Conservation (phyloP, 2,113 vertebrate genomes). For the Sterrhoptilus dennistouni region DNA sequence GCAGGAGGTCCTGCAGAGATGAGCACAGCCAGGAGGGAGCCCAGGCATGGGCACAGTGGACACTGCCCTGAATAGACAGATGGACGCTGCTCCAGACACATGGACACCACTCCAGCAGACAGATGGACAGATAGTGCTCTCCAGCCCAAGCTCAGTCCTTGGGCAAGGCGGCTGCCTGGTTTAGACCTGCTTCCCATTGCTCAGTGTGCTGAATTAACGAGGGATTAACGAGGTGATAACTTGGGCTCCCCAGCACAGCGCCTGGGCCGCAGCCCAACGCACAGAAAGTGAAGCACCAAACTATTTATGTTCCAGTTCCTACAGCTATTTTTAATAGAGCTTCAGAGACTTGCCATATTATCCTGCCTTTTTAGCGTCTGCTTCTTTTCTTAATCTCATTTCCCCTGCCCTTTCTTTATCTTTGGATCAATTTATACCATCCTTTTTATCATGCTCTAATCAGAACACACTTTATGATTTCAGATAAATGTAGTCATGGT, state of each 20-base stretch:
- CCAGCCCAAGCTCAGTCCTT: background rate
- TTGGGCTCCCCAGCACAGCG: background rate
- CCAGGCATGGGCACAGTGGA: background rate
- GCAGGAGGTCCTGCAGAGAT: fast-evolving
- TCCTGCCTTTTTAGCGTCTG: constrained; percentile 13
- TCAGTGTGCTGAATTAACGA: fast-evolving
- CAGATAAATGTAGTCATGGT: constrained; percentile 64
- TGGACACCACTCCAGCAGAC: background rate
- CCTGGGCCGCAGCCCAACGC: fast-evolving
- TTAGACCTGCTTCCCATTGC: background rate
- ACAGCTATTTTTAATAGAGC: constrained; percentile 48
- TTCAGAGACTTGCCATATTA: constrained; percentile 20
- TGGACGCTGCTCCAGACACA: background rate
- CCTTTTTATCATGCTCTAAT: constrained; percentile 58
- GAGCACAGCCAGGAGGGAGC: background rate
- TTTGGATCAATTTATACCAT: constrained; percentile 62
- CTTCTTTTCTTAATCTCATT: constrained; percentile 58
- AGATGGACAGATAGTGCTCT: fast-evolving
- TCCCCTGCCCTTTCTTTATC: constrained; percentile 62
- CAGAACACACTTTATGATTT: constrained; percentile 62
- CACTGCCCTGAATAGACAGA: background rate
- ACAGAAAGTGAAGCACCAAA: background rate
- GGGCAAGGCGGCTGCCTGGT: fast-evolving
- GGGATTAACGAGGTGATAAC: background rate
- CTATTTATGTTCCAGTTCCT: constrained; percentile 40